Percentiles rank a stretch among this genome's conserved stretches.
Conservation (phyloP, 2,113 vertebrate genomes). For the Mustela nigripes region DNA sequence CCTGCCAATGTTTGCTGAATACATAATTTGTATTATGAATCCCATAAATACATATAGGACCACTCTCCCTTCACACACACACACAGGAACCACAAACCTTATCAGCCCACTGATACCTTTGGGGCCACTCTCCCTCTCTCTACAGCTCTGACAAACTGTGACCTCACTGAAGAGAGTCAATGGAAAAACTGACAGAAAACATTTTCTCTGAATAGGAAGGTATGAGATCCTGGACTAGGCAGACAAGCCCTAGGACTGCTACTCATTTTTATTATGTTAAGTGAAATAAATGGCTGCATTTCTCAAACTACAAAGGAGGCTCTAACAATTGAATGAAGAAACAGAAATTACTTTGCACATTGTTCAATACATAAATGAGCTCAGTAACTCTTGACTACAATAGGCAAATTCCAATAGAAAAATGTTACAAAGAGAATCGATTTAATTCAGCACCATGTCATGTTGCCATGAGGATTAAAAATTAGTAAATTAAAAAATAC, state of each 20-base stretch:
- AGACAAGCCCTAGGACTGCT: background rate
- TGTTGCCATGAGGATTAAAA: background rate
- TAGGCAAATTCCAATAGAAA: background rate
- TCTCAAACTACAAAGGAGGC: background rate
- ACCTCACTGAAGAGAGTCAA: background rate
- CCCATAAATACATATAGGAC: background rate
- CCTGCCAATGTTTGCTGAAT: background rate
- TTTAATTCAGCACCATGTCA: background rate
- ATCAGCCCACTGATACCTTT: background rate
- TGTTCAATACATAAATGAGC: background rate
- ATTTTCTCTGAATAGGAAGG: background rate
- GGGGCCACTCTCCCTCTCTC: background rate
- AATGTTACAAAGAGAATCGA: conserved; percentile 41
- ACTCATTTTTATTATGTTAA: background rate
- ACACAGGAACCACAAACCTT: background rate
- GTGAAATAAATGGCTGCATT: background rate
- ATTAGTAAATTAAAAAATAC: background rate
- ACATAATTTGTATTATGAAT: background rate
- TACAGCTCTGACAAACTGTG: background rate
- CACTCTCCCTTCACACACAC: background rate
- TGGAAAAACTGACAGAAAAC: background rate
- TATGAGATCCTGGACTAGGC: background rate
- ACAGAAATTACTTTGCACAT: background rate
- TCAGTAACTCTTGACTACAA: background rate
- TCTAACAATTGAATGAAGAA: background rate